These are phyloP conservation scores for Odontocerum albicorne DNA, from an alignment of 2,888 invertebrate genomes.

Conservation along the genomic window DNA sequence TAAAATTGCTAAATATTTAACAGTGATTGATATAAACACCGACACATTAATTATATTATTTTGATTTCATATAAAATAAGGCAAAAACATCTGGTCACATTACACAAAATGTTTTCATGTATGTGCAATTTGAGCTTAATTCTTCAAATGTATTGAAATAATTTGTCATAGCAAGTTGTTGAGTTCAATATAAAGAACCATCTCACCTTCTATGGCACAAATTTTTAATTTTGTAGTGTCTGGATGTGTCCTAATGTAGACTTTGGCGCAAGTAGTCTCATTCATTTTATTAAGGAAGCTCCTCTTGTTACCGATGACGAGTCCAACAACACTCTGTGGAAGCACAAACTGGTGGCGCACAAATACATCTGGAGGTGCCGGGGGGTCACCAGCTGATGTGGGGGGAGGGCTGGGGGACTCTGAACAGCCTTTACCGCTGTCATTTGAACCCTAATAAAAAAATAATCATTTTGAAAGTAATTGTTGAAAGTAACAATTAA, in stretches of 20 bases:
- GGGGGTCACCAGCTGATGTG: slow-evolving; percentile 56
- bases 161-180: background rate
- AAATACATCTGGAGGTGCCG: slow-evolving; percentile 49
- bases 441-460: slow-evolving; percentile 67
- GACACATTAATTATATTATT: too few species aligned
- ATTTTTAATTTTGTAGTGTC: slow-evolving; percentile 74
- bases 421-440: slow-evolving; percentile 81
- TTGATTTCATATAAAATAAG: too few species aligned
- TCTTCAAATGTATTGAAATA: slow-evolving; percentile 1
- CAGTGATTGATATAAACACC: too few species aligned
- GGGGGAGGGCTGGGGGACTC: slow-evolving; percentile 72
- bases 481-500: too few species aligned
- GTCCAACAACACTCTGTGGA: slow-evolving; percentile 76
- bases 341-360: slow-evolving; percentile 73
- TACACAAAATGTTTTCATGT: background rate
- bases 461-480: too few species aligned
- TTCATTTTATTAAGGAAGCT: slow-evolving; percentile 80
- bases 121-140: background rate
- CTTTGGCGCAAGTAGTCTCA: slow-evolving; percentile 74
- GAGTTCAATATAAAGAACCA: slow-evolving; percentile 14
- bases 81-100: too few species aligned
- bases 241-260: slow-evolving; percentile 78
- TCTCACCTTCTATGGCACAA: slow-evolving; percentile 81
- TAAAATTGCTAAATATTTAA: too few species aligned
- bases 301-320: slow-evolving; percentile 84